These are phyloP conservation scores for Spicauda simplicius DNA, from an alignment of 2,888 invertebrate species.

Conservation along the genomic window DNA sequence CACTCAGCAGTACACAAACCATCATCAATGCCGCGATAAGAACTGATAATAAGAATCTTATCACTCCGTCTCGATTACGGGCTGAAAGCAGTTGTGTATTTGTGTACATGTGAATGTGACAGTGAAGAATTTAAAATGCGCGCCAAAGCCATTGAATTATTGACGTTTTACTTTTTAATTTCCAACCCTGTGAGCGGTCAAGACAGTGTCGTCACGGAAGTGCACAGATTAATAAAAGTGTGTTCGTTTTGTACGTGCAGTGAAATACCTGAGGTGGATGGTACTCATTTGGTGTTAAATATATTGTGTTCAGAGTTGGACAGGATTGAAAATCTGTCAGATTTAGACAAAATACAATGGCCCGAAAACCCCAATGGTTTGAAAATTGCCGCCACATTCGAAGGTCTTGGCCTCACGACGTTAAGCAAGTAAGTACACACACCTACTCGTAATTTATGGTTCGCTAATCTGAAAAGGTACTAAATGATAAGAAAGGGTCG, in stretches of 20 bases:
- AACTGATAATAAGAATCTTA: constrained; percentile 71
- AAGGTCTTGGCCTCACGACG: constrained; percentile 70
- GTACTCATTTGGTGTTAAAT: constrained; percentile 72
- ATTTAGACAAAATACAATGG: constrained; percentile 77
- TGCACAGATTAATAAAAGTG: constrained; percentile 60
- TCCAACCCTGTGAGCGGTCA: constrained; percentile 55
- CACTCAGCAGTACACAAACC: constrained; percentile 72
- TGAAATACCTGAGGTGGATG: constrained; percentile 73
- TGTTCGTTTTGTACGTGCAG: constrained; percentile 77
- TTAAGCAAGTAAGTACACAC: constrained; percentile 71
- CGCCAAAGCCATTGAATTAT: constrained; percentile 55
- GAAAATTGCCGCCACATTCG: constrained; percentile 73
- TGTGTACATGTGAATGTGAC: constrained; percentile 47
- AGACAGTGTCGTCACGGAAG: constrained; percentile 50
- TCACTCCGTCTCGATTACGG: constrained; percentile 70
- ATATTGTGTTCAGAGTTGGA: constrained; percentile 75
- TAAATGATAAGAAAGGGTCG: constrained; percentile 13
- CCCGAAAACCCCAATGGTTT: constrained; percentile 73
- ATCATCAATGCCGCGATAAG: constrained; percentile 66
- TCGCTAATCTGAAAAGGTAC: constrained; percentile 14
- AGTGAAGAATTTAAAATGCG: constrained; percentile 60
- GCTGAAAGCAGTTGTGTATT: constrained; percentile 59
- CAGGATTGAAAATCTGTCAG: constrained; percentile 65
- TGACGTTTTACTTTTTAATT: constrained; percentile 64
- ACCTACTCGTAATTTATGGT: constrained; percentile 8